Evolutionary conservation across 2,797 vertebrate genomes (phyloP).

Genomic region (Martes flavigula): DNA sequence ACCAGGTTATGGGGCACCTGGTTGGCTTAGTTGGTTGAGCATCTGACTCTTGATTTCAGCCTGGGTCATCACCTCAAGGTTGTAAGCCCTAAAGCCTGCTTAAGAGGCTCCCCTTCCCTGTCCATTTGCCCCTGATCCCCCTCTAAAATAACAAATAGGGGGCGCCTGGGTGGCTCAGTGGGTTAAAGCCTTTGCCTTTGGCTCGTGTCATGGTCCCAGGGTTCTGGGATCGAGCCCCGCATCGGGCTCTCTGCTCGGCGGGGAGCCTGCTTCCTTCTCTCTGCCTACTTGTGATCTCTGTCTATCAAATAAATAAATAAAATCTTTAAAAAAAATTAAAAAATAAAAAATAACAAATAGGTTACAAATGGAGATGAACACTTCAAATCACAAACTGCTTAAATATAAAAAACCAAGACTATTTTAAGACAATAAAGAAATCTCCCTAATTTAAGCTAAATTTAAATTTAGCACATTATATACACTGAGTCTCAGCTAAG

Average conservation of each 20-base stretch:
- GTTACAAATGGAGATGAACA: not conserved
- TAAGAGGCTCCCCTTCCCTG: not conserved
- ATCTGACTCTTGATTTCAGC: not conserved
- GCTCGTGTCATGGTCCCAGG: too few relatives aligned
- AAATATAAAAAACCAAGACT: not conserved
- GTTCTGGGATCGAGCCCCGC: too few relatives aligned
- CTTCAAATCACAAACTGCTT: slow-evolving; percentile 30
- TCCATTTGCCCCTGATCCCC: not conserved
- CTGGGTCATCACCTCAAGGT: not conserved
- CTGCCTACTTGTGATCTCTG: too few relatives aligned
- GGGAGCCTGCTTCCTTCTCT: too few relatives aligned
- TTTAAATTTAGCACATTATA: not conserved
- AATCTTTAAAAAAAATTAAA: not conserved
- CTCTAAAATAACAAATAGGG: not conserved
- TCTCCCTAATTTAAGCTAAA: not conserved
- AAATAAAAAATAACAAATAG: not conserved
- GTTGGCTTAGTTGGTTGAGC: not conserved
- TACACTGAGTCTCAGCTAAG: not conserved
- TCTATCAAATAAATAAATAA: too few relatives aligned
- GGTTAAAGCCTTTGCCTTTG: too few relatives aligned
- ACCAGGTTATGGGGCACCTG: not conserved
- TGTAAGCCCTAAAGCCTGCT: not conserved
- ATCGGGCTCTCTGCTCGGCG: too few relatives aligned
- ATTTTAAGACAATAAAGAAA: slow-evolving; percentile 4
- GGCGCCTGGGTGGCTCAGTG: too few relatives aligned